Percentiles rank a stretch among this genome's conserved stretches.
Conservation (phyloP, 1,140 invertebrate genomes). For the Augochlora pura region DNA sequence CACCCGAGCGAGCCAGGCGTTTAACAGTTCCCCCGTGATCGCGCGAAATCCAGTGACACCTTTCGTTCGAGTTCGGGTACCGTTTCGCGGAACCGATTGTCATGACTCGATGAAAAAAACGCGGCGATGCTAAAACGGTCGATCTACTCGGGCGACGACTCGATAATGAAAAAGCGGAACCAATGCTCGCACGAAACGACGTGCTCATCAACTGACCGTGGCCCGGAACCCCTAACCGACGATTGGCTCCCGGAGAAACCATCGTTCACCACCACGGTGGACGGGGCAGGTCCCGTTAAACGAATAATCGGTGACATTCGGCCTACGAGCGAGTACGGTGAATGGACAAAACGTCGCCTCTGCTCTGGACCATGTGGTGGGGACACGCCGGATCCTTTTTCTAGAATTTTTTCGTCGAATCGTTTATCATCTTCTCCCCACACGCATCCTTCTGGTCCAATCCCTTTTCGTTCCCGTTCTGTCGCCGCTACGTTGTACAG, state of each 20-base stretch:
- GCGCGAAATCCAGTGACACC: background rate
- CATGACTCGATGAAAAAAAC: too few relatives aligned
- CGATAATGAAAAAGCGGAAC: conserved; percentile 3
- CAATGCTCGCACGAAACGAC: conserved; percentile 29
- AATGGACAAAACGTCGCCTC: conserved; percentile 29
- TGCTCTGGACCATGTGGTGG: background rate
- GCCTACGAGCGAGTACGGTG: conserved; percentile 25
- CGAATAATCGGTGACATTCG: conserved; percentile 60
- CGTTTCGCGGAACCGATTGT: background rate
- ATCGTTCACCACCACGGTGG: conserved; percentile 29
- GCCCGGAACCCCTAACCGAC: conserved; percentile 30
- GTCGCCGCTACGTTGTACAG: background rate
- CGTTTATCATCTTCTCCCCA: background rate
- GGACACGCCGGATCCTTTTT: conserved; percentile 1
- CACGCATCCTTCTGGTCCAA: background rate
- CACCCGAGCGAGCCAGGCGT: background rate
- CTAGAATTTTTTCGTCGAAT: background rate
- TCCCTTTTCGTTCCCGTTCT: background rate
- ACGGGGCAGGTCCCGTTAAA: conserved; percentile 58
- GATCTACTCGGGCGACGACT: background rate
- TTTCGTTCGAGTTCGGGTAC: background rate
- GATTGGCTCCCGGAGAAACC: conserved; percentile 37
- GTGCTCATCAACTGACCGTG: conserved; percentile 45
- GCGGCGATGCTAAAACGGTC: too few relatives aligned
- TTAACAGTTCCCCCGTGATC: background rate